Evolutionary conservation across 2,797 vertebrate species (phyloP), one percentile per base, ranked within the genome.

Genomic region (Aulostomus chinensis): DNA sequence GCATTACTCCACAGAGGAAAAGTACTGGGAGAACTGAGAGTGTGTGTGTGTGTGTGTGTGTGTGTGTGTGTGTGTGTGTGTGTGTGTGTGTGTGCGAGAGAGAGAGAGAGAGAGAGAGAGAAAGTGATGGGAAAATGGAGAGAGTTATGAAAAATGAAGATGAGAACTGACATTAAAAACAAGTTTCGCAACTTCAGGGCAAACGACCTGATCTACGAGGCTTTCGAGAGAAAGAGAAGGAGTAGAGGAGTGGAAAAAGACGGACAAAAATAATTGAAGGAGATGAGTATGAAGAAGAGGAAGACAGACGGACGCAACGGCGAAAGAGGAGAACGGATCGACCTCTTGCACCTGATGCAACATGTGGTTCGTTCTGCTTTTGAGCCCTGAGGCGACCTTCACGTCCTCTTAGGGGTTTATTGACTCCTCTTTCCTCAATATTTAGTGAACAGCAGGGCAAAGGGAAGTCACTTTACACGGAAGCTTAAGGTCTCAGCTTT

Each of bases 1-100:
- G 74, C 62, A 73, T 74, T 71, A 73, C 81, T 15, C 37, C 69
- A 73, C 72, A 61, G 72, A 69, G 81, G 82, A 85, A 84, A 85
- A 76, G 52, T 60, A 81, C 76, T 60, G 47, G 62, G 41, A 45
- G 35, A 34, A 34, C 4, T 32, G 25, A 7, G 47, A 4, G 30
- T 16, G 49, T 17, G 39, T 37, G 26, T 37, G 37, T 10, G 18
- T 53, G 22, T 30, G 30, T 33, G 25, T 24, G 14, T 12, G 13
- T 26, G 21, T 41, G 12, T 46, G 46, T 34, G 25, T 37, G 39
- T 37, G 26, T 37, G 37, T 10, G 18, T 53, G 22, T 30, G 30
- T 33, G 25, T 24, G 14, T 12, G 13, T 26, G 21, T 41, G 12
- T 46, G 46, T 34, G 25, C 61, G 36, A 48, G 14, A 39, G 20